Base-by-base conservation (phyloP, 2,888 invertebrate species). In the Melieria picta region DNA sequence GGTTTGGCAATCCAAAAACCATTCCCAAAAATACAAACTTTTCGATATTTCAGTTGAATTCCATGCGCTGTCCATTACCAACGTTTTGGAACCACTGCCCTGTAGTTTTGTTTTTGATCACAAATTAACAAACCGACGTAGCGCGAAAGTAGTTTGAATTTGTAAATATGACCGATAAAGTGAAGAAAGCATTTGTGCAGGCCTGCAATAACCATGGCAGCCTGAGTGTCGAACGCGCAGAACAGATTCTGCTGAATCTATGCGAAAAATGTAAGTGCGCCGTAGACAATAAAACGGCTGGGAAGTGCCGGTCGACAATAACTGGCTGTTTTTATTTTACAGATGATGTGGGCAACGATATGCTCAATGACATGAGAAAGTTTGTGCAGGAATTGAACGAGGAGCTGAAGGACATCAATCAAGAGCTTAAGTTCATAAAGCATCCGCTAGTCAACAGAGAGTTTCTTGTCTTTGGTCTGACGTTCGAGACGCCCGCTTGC, bases 391-490 rank as follows among this genome's bases (percentile, higher is more conserved):
- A 76, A 60, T 71, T 82, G 4, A 80, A 81, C 68, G 48, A 66
- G 5, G 67, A 74, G 13, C 72, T 82, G 5, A 73, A 69, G 46
- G 65, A 75, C 7, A 77, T 76, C 42, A 79, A 81, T 30, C 82
- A 82, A 61, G 75, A 79, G n/a, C 75, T 82, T 11, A 75, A 76
- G 43, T 75, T 77, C 10, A n/a, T 80, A 5, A 80, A 77, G 58
- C 80, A 82, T 71, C 80, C 81, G 1, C 57, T 82, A 2, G 66
- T 77, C 6, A 72, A 69, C 6, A 72, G 76, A 63, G 78, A 79
- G 16, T 82, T 75, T 64, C 61, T 82, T n/a, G 81, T 82, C 5
- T 81, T 81, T 58, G 77, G 75, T 5, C 71, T 75, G 13, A 77
- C 79, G 5, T 68, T 77, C 5, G 77, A 77, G 46, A 77, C 78